Evolutionary conservation across 2,888 invertebrate species (phyloP).

Genomic region (Drosophila mulleri): DNA sequence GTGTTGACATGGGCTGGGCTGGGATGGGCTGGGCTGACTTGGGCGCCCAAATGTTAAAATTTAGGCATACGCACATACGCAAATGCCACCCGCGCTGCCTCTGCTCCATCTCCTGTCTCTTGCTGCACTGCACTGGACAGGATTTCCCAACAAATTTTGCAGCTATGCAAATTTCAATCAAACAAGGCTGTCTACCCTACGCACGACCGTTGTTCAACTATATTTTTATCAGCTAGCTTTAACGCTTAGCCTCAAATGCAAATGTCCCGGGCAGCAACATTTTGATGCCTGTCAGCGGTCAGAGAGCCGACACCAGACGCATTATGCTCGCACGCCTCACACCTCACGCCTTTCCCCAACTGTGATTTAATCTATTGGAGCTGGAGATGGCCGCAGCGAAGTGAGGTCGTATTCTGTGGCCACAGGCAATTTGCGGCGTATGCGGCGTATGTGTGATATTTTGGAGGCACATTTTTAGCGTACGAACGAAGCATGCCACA

Average conservation of each 20-base stretch:
- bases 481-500: neutral
- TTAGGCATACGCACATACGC: constrained; percentile 35
- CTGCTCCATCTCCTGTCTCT: no score
- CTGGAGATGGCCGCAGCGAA: neutral
- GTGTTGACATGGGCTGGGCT: constrained; percentile 50
- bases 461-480: constrained; percentile 33
- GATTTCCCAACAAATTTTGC: constrained; percentile 47
- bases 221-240: constrained; percentile 58
- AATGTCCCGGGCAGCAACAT: constrained; percentile 51
- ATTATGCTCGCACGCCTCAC: constrained; percentile 27
- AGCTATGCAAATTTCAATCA: constrained; percentile 71
- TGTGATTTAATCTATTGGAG: constrained; percentile 49
- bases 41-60: constrained; percentile 26
- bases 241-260: constrained; percentile 47
- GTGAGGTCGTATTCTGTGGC: constrained; percentile 23
- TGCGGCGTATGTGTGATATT: constrained; percentile 42
- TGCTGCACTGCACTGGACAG: constrained; percentile 35
- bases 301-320: constrained; percentile 32
- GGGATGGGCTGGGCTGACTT: constrained; percentile 24
- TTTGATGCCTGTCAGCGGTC: constrained; percentile 30
- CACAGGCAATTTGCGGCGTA: constrained; percentile 43
- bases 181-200: constrained; percentile 28
- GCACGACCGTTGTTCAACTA: constrained; percentile 46
- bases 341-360: constrained; percentile 23
- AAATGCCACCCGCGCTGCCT: neutral